A percentile compares a stretch with the other conserved stretches of the same genome.
Evolutionary conservation across 1,140 invertebrate species (phyloP).

Genomic region (Spodoptera litura): DNA sequence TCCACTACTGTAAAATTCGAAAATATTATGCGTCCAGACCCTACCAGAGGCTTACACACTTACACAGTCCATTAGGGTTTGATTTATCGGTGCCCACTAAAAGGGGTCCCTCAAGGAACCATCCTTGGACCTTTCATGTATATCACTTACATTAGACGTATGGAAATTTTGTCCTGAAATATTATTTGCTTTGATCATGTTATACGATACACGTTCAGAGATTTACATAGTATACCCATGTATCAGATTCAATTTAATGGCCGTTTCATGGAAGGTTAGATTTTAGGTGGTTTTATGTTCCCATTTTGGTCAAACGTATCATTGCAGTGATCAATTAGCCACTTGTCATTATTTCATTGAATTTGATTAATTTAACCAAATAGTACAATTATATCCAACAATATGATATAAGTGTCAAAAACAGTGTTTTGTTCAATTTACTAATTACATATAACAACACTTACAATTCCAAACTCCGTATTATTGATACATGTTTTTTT

Average conservation of each 20-base stretch:
- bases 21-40: constrained; percentile 64
- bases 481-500: no score
- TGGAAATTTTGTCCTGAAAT: constrained; percentile 60
- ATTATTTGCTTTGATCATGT: constrained; percentile 56
- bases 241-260: constrained; percentile 3
- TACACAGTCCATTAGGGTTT: constrained; percentile 75
- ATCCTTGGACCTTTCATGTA: constrained; percentile 57
- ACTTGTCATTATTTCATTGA: no score
- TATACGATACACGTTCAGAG: constrained; percentile 11
- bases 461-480: no score
- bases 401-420: no score
- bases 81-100: constrained; percentile 77
- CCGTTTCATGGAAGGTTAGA: neutral
- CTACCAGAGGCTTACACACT: constrained; percentile 59
- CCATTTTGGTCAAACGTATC: no score
- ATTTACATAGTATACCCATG: constrained; percentile 4
- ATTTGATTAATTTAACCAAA: no score
- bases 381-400: no score
- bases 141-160: constrained; percentile 66
- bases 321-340: no score
- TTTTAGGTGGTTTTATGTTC: no score
- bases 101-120: constrained; percentile 71
- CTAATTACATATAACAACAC: no score
- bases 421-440: no score
- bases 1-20: constrained; percentile 68